Conservation (phyloP, 2,113 vertebrate species). For the Rhegmatorhina hoffmannsi region DNA sequence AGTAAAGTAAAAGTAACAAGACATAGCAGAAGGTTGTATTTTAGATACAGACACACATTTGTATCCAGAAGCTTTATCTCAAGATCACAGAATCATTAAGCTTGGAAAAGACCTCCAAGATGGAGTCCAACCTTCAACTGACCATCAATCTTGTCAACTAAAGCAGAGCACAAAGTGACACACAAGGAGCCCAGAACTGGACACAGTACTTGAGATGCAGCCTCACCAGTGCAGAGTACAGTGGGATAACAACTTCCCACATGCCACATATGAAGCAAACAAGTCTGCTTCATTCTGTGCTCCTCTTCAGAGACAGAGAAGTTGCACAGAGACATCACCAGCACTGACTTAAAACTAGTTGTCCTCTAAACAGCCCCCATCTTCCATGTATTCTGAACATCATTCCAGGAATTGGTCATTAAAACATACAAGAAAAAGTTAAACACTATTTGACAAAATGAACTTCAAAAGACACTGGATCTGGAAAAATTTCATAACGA, state of each 20-base stretch:
- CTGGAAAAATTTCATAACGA: not conserved
- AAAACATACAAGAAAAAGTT: not conserved
- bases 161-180: rapidly evolving
- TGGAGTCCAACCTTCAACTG: rapidly evolving
- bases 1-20: not conserved
- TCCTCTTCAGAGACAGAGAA: not conserved
- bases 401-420: not conserved
- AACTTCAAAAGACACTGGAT: not conserved
- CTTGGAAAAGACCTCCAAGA: not conserved
- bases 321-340: not conserved
- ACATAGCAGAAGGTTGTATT: not conserved
- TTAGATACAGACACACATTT: not conserved
- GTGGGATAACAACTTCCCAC: not conserved
- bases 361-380: not conserved
- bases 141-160: not conserved
- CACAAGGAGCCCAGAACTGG: rapidly evolving
- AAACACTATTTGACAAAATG: not conserved
- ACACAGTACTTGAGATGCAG: not conserved
- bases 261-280: not conserved
- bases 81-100: not conserved
- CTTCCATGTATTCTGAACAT: not conserved
- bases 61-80: not conserved
- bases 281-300: not conserved
- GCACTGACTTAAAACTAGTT: not conserved
- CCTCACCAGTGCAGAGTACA: not conserved